Evolutionary conservation across 2,888 invertebrate genomes (phyloP).

Genomic region (Clunio marinus): DNA sequence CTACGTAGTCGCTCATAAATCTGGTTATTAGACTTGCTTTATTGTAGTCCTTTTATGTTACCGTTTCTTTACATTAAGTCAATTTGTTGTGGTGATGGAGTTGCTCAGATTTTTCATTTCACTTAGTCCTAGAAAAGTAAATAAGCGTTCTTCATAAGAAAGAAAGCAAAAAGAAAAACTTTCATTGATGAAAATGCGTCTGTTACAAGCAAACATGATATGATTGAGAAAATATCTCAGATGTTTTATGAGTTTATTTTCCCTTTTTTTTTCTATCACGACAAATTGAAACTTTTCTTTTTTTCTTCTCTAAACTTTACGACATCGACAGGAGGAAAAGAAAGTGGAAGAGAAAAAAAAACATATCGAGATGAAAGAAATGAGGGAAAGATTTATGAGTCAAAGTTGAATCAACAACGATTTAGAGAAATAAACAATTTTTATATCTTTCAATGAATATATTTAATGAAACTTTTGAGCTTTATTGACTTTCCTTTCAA

Average conservation of each 20-base stretch:
- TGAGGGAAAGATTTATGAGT: neutral
- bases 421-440: neutral
- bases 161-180: too few relatives aligned
- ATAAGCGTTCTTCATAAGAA: too few relatives aligned
- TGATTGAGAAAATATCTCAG: slow-evolving; percentile 11
- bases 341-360: neutral
- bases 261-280: too few relatives aligned
- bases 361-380: neutral
- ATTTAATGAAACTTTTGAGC: neutral
- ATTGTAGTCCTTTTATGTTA: neutral
- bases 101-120: neutral
- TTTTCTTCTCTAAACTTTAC: neutral
- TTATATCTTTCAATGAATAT: neutral
- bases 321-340: neutral
- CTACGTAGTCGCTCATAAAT: slow-evolving; percentile 9
- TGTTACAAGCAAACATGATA: neutral
- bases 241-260: slow-evolving; percentile 28
- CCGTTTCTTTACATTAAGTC: neutral
- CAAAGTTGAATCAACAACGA: neutral
- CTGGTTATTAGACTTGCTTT: neutral
- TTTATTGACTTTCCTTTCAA: too few relatives aligned
- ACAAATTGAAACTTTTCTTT: slow-evolving; percentile 18
- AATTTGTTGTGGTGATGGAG: neutral
- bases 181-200: too few relatives aligned
- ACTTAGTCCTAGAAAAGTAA: too few relatives aligned